Evolutionary conservation across 2,113 vertebrate species (phyloP), one percentile per base, ranked within the genome.

Genomic region (Heliornis fulica): DNA sequence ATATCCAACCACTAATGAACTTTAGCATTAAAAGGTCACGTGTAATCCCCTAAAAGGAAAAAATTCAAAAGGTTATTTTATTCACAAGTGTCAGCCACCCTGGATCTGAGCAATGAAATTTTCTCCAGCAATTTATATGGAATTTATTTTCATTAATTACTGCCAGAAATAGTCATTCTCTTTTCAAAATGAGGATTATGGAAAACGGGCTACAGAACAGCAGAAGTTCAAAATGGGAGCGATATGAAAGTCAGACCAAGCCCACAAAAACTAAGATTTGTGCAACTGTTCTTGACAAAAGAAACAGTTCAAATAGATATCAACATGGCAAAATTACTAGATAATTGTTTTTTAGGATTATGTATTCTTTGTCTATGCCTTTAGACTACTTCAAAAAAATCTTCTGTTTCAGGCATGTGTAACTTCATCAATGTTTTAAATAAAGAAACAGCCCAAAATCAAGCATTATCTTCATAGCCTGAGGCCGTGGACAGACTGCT

Each of bases 141-240:
- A 56, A 90, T 72, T 94, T 85, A 76, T 93, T 95, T 94, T 87
- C 91, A 93, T 13, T 53, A 83, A 74, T 66, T 83, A 50, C 5
- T 14, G 31, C 14, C 54, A 94, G 54, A 91, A 82, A 65, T 15
- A 76, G 28, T 56, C 25, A 17, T 10, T 79, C 48, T 45, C 40
- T 87, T 71, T 48, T 56, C 26, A 48, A 17, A 14, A 60, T 41
- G 6, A 78, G 36, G 14, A 63, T 83, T 93, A 70, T 10, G 7
- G 68, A 60, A 95, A 90, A 87, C 21, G 18, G 22, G 50, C 84
- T 87, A 10, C 34, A 83, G 70, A 83, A 91, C 22, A 61, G 36
- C 29, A 74, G 60, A 77, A 17, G 60, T 65, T 83, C 70, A 70
- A 87, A 87, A 79, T 59, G 18, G 72, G 80, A 84, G 26, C 20